A percentile compares a stretch with the other conserved stretches of the same genome.
Evolutionary conservation across 2,113 vertebrate species (phyloP).

Genomic region (Pundamilia nyererei): DNA sequence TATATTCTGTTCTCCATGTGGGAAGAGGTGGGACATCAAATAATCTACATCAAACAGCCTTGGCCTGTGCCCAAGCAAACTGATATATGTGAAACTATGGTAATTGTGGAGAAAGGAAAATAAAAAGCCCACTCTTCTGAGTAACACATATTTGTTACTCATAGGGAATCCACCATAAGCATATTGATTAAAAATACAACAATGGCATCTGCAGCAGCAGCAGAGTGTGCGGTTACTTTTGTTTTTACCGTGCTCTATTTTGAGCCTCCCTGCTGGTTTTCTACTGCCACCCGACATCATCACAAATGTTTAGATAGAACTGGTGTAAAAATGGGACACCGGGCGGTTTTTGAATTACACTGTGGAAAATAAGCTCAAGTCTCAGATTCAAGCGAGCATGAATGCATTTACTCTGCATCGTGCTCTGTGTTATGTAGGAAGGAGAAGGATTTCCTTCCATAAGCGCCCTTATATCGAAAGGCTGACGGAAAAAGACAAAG

Average conservation of each 20-base stretch:
- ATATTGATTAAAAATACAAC: conserved; percentile 20
- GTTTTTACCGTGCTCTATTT: not conserved
- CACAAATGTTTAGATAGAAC: not conserved
- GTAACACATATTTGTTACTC: not conserved
- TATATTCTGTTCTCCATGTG: not conserved
- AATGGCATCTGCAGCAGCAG: conserved; percentile 10
- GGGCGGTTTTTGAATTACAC: not conserved
- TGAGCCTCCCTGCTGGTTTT: not conserved
- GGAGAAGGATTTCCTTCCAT: not conserved
- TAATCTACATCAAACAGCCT: conserved; percentile 39
- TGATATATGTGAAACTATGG: conserved; percentile 15
- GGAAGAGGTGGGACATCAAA: conserved; percentile 45
- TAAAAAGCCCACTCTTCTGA: conserved; percentile 15
- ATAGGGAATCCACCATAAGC: not conserved
- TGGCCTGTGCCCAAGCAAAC: conserved; percentile 8
- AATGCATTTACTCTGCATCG: not conserved
- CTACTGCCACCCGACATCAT: conserved; percentile 2
- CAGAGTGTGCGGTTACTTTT: not conserved
- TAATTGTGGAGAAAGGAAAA: not conserved
- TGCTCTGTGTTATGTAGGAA: not conserved
- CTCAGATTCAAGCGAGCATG: not conserved
- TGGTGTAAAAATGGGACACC: not conserved
- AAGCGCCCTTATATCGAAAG: not conserved
- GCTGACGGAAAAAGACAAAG: not conserved
- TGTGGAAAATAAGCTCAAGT: not conserved